These are phyloP conservation scores for Gymnoscelis rufifasciata DNA, from an alignment of 2,888 invertebrate species.

Conservation along the genomic window DNA sequence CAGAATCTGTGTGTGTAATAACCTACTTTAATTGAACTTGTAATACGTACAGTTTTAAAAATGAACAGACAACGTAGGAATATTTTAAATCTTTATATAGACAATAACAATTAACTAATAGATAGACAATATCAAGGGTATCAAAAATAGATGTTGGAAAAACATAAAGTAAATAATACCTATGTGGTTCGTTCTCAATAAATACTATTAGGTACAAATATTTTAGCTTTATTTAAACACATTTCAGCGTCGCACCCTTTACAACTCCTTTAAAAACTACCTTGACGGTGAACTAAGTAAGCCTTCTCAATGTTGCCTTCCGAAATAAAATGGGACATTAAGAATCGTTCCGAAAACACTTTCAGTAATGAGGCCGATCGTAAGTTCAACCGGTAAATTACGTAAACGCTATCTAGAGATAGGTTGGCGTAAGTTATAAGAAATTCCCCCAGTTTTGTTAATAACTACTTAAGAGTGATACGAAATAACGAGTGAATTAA, in stretches of 20 bases:
- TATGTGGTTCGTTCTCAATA: too few species aligned
- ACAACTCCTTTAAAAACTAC: slow-evolving; percentile 3
- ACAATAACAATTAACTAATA: too few species aligned
- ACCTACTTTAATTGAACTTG: too few species aligned
- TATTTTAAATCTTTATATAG: too few species aligned
- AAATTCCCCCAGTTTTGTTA: not conserved
- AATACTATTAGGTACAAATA: too few species aligned
- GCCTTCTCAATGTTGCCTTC: slow-evolving; percentile 33
- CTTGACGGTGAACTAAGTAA: slow-evolving; percentile 10
- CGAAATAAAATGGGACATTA: slow-evolving; percentile 49
- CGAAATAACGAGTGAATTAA: not conserved
- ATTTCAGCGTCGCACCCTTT: not conserved
- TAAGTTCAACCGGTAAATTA: slow-evolving; percentile 62
- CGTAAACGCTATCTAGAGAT: slow-evolving; percentile 48
- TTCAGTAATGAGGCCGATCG: slow-evolving; percentile 62
- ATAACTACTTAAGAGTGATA: not conserved
- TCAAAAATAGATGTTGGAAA: too few species aligned
- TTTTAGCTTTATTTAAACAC: not conserved
- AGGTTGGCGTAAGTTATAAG: slow-evolving; percentile 26
- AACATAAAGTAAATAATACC: too few species aligned
- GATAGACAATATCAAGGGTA: too few species aligned
- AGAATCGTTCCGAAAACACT: slow-evolving; percentile 62
- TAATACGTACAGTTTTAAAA: too few species aligned
- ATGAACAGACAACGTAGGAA: too few species aligned
- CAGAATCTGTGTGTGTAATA: too few species aligned